A percentile compares a stretch with the other conserved stretches of the same genome.
Conservation (phyloP, 1,140 invertebrate genomes). For the Riptortus pedestris region DNA sequence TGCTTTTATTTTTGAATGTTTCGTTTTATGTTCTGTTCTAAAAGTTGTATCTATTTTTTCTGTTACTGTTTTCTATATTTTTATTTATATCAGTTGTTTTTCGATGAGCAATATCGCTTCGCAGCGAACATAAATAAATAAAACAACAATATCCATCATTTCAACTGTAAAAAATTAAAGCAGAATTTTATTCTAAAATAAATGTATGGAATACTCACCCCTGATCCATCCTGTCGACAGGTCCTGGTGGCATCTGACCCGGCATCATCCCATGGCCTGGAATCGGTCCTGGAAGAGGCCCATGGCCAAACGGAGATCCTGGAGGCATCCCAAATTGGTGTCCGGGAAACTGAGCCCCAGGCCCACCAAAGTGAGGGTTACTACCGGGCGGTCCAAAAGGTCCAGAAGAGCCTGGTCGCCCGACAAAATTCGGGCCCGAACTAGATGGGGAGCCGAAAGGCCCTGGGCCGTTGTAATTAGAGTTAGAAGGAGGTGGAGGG, state of each 20-base stretch:
- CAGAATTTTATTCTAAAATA: too few species aligned
- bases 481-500: slow-evolving; percentile 47
- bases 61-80: too few species aligned
- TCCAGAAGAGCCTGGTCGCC: slow-evolving; percentile 54
- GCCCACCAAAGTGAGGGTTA: slow-evolving; percentile 54
- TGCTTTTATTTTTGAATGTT: too few species aligned
- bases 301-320: slow-evolving; percentile 53
- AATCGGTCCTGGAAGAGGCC: slow-evolving; percentile 40
- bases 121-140: too few species aligned
- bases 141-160: too few species aligned
- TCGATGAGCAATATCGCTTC: too few species aligned
- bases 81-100: too few species aligned
- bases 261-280: slow-evolving; percentile 39
- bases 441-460: slow-evolving; percentile 56
- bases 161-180: too few species aligned
- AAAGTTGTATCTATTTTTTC: too few species aligned
- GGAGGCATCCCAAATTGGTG: slow-evolving; percentile 58
- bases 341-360: slow-evolving; percentile 50
- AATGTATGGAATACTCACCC: slow-evolving; percentile 45
- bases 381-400: slow-evolving; percentile 50
- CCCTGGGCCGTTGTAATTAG: slow-evolving; percentile 53
- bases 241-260: slow-evolving; percentile 50
- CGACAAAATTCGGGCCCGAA: slow-evolving; percentile 49
- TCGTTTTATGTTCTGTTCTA: too few species aligned
- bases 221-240: slow-evolving; percentile 59